Base-by-base conservation (phyloP, 2,888 invertebrate species). In the Drosophila koepferae region DNA sequence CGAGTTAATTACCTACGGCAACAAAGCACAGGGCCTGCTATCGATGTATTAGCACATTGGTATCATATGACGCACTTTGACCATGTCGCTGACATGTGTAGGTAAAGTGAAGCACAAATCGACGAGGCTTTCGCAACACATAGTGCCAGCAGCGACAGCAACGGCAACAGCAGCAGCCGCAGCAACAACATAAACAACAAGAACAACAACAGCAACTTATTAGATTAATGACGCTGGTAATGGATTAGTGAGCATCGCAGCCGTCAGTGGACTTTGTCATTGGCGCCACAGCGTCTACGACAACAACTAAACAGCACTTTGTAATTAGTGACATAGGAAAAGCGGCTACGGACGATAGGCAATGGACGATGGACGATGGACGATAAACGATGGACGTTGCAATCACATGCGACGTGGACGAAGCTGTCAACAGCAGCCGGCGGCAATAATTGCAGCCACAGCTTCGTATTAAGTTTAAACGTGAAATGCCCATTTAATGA, bases 171-270 rank as follows among this genome's bases (percentile, higher is more conserved):
- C 63, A 66, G 18, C 58, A 63, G 16, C 64, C 44, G n/a, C 53
- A 60, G 46, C 63, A 80, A 23, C 34, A 51, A 10, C 58, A 63
- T 10, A 9, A 61, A 23, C 41, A 65, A 28, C 34, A 68, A 36
- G 73, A 65, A 4, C 49, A 62, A 72, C 64, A 72, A 62, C 67
- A 78, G 54, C 71, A 84, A 81, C 86, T 90, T 86, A 90, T 88
- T 88, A 88, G 90, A 88, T 88, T 88, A 88, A 88, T 88, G 87
- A 89, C 87, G 66, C 72, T 84, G 85, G 89, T 88, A 88, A 88
- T 88, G 90, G 88, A 88, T 90, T 88, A 89, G 77, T 81, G 82
- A 73, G 73, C 81, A 72, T 72, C 78, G 75, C 78, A 80, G 71
- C 62, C 69, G 72, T 78, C 73, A 63, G 72, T 70, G 60, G 84